These are phyloP conservation scores for Dromas ardeola DNA, from an alignment of 2,113 vertebrate genomes.

Conservation along the genomic window DNA sequence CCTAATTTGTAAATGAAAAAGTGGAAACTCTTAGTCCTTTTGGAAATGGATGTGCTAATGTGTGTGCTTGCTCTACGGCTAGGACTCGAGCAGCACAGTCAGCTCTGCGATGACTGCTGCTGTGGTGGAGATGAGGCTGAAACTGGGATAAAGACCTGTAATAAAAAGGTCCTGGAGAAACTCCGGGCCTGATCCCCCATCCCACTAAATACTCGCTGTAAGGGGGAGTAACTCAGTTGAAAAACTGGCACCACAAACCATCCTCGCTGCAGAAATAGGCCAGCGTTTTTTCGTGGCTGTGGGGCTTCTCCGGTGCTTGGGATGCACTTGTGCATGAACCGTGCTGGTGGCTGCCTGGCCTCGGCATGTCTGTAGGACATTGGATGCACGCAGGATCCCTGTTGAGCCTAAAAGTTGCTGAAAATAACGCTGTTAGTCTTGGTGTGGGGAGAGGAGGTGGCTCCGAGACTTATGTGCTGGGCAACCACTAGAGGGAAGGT, in stretches of 20 bases:
- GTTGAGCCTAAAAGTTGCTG: not conserved
- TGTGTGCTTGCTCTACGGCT: not conserved
- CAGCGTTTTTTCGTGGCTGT: accelerated
- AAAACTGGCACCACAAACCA: not conserved
- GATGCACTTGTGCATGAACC: accelerated
- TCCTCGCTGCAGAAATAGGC: not conserved
- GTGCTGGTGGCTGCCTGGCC: not conserved
- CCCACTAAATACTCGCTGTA: not conserved
- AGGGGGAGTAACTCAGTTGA: not conserved
- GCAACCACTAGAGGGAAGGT: slow-evolving; percentile 49
- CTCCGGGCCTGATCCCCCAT: not conserved
- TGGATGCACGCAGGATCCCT: accelerated
- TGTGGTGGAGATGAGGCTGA: not conserved
- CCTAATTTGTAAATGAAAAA: not conserved
- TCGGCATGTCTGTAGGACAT: accelerated
- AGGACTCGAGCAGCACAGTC: not conserved
- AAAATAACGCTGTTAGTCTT: not conserved
- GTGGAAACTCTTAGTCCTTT: not conserved
- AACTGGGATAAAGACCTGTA: not conserved
- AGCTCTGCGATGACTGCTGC: not conserved
- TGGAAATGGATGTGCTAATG: not conserved
- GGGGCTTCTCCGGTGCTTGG: not conserved
- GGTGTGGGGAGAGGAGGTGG: not conserved
- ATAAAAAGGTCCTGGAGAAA: not conserved
- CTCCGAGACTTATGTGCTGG: not conserved